phyloP scores from a whole-genome alignment of 2,797 vertebrate genomes.

The Microctenopoma stevenorrisi region DNA sequence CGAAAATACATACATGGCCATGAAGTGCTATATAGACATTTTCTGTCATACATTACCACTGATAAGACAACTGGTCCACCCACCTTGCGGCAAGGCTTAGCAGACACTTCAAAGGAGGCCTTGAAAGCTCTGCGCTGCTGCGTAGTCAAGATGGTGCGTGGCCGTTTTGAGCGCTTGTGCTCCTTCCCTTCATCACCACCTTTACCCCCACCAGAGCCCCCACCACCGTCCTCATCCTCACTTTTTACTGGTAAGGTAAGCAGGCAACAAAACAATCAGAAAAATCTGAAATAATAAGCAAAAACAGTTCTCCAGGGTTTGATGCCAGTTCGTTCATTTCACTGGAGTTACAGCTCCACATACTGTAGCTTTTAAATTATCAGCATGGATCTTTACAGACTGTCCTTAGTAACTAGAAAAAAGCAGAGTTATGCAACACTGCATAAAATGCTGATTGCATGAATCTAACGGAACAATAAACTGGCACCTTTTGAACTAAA shows the following conservation, averaged over 20 bases:
- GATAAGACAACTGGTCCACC: constrained; percentile 28
- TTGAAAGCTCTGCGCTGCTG: constrained; percentile 93
- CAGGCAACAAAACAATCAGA: constrained; percentile 36
- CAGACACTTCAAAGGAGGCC: constrained; percentile 93
- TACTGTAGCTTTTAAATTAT: neutral
- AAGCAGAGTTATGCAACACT: neutral
- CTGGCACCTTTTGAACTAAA: neutral
- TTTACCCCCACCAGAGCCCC: constrained; percentile 84
- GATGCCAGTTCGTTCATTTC: no score
- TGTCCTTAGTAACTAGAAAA: neutral
- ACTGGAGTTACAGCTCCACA: neutral
- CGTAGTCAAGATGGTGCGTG: constrained; percentile 92
- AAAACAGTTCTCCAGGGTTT: no score
- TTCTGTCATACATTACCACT: constrained; percentile 10
- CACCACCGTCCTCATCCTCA: constrained; percentile 91
- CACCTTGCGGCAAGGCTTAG: constrained; percentile 93
- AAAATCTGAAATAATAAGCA: neutral
- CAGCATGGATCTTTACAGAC: neutral
- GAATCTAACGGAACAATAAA: neutral
- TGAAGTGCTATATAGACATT: neutral
- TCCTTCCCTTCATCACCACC: constrained; percentile 88
- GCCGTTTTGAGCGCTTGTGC: constrained; percentile 91
- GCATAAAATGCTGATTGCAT: neutral
- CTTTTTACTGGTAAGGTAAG: constrained; percentile 85
- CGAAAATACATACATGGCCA: neutral